Evolutionary conservation across 2,113 vertebrate species (phyloP), one percentile per base, ranked within the genome.

Genomic region (Xerus inauris): DNA sequence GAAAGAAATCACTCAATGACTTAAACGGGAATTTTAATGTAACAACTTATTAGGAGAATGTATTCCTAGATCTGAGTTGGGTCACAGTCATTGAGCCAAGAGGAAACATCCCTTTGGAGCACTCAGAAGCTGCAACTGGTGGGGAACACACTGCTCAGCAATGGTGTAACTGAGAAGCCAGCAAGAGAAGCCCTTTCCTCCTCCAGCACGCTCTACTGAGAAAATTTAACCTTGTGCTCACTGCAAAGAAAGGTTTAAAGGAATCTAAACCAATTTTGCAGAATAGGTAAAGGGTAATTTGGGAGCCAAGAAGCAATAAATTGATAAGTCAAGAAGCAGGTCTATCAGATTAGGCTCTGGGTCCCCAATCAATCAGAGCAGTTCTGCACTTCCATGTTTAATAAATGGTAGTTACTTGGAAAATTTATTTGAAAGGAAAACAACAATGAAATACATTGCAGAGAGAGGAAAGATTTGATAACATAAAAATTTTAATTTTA

Each of bases 401-500:
- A 73, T 42, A 87, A 82, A 47, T 4, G 62, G 35, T 10, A 10
- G 2, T 45, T 82, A 38, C 14, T 40, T 38, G 32, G 38, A 51
- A 73, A 51, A 54, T 40, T 8, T 59, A 86, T 59, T 72, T 82
- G 62, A 82, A 91, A 88, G 35, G 17, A 26, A 54, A 84, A 76
- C 82, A 77, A 12, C 6, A 47, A 6, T 87, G 24, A 54, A 69
- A 88, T 49, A 45, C 10, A 42, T n/a, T 76, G 26, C 19, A 30
- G 22, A 32, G 7, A 26, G 6, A 72, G 11, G 28, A 87, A 93
- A 91, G 79, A 59, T 24, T 71, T 0, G 5, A 8, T 8, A 54
- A 42, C 59, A n/a, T 6, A 89, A 51, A 42, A n/a, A 1, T 62
- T 80, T 87, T 35, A 42, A 81, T 80, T 95, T 85, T 89, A 81